These are phyloP conservation scores for Verasper variegatus DNA, from an alignment of 2,113 vertebrate genomes.

Conservation along the genomic window DNA sequence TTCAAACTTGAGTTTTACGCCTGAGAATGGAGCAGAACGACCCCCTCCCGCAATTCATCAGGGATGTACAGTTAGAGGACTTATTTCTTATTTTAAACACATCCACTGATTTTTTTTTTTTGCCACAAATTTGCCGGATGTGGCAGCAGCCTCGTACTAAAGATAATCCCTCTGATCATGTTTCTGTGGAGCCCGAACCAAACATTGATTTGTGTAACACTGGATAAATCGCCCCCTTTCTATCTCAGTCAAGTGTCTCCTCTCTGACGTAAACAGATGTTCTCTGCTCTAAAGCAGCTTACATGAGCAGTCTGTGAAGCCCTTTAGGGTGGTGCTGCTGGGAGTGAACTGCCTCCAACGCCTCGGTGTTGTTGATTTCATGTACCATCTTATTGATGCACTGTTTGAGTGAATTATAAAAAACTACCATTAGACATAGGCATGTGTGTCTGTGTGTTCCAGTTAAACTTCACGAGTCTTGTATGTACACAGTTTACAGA, in stretches of 20 bases:
- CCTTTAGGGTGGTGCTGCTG: conserved; percentile 22
- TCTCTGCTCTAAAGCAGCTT: conserved; percentile 59
- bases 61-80: not conserved
- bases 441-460: conserved; percentile 9
- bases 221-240: conserved; percentile 36
- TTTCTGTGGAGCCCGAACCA: conserved; percentile 45
- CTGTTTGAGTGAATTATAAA: not conserved
- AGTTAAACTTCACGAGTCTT: not conserved
- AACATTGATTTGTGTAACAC: conserved; percentile 55
- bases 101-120: conserved; percentile 32
- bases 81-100: conserved; percentile 25
- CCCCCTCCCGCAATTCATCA: no score
- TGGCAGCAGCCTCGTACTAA: conserved; percentile 17
- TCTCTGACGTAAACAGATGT: conserved; percentile 60
- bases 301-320: conserved; percentile 36
- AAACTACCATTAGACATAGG: not conserved
- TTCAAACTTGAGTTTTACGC: not conserved
- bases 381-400: conserved; percentile 6
- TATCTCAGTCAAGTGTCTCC: conserved; percentile 61
- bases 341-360: conserved; percentile 22
- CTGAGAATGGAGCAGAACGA: no score
- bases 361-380: conserved; percentile 29
- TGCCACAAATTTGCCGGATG: conserved; percentile 39
- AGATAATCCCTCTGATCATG: conserved; percentile 54
- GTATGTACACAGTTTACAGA: not conserved